Percentiles rank a stretch among this genome's conserved stretches.
These are phyloP conservation scores for Zaprionus nigranus DNA, from an alignment of 1,140 invertebrate species.

Conservation along the genomic window DNA sequence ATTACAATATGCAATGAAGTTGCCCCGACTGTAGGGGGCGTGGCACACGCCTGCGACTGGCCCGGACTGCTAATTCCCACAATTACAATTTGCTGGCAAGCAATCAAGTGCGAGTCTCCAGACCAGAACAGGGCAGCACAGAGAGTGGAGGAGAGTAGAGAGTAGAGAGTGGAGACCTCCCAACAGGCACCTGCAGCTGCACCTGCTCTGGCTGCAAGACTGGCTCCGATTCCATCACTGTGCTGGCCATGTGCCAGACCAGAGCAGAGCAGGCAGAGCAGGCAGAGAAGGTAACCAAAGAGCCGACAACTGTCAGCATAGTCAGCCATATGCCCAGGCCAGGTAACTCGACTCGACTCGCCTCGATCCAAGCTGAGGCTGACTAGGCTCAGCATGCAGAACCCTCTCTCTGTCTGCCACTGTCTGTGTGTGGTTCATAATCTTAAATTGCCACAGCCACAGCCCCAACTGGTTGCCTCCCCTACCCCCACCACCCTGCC, in stretches of 20 bases:
- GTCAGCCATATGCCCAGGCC: constrained; percentile 68
- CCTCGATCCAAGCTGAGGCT: neutral
- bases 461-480: constrained; percentile 18
- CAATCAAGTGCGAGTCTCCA: constrained; percentile 63
- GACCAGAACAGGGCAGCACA: neutral
- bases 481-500: too few relatives aligned
- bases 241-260: constrained; percentile 62
- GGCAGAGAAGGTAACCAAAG: constrained; percentile 36
- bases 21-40: constrained; percentile 36
- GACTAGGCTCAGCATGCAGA: constrained; percentile 34
- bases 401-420: constrained; percentile 1
- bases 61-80: constrained; percentile 75
- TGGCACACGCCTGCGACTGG: constrained; percentile 28
- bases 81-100: constrained; percentile 81
- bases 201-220: constrained; percentile 4
- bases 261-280: too few relatives aligned
- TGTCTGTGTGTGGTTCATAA: constrained; percentile 78
- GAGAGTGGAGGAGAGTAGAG: neutral
- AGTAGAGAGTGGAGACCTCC: constrained; percentile 28
- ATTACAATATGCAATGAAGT: constrained; percentile 82
- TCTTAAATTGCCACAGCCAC: constrained; percentile 72
- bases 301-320: constrained; percentile 39
- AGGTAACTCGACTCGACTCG: constrained; percentile 47
- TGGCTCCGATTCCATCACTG: constrained; percentile 28
- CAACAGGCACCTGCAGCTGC: constrained; percentile 39